A percentile compares a stretch with the other conserved stretches of the same genome.
These are phyloP conservation scores for Ormyrus thymus DNA, from an alignment of 2,888 invertebrate genomes.

Conservation along the genomic window DNA sequence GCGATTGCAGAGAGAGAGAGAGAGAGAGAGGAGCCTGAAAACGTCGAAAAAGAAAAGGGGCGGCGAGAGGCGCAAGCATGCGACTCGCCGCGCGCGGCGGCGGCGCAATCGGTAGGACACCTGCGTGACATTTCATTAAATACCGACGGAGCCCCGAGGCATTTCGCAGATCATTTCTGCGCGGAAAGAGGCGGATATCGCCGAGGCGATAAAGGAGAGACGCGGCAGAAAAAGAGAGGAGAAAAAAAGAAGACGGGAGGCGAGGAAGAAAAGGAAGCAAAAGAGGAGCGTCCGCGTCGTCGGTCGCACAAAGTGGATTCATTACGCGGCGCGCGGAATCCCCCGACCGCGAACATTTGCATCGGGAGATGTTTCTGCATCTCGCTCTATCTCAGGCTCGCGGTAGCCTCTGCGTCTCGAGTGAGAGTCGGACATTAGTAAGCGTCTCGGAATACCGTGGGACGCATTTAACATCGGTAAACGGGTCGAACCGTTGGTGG, in stretches of 20 bases:
- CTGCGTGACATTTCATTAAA: constrained; percentile 74
- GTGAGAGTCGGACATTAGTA: constrained; percentile 70
- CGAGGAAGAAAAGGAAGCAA: constrained; percentile 28
- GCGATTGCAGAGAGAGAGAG: constrained; percentile 5
- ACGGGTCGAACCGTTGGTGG: constrained; percentile 66
- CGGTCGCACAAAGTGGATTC: constrained; percentile 69
- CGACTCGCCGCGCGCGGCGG: background rate
- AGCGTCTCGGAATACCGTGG: constrained; percentile 70
- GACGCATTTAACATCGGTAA: constrained; percentile 73
- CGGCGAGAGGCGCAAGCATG: background rate
- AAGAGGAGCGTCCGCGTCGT: constrained; percentile 48
- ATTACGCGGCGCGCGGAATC: constrained; percentile 69
- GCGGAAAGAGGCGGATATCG: constrained; percentile 52
- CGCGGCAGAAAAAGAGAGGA: background rate
- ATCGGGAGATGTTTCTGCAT: constrained; percentile 58
- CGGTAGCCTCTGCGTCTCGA: background rate
- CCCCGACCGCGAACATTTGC: constrained; percentile 64
- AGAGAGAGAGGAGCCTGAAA: constrained; percentile 18
- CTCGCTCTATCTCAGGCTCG: background rate
- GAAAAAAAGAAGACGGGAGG: constrained; percentile 2
- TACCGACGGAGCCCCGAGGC: constrained; percentile 58
- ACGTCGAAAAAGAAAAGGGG: constrained; percentile 26
- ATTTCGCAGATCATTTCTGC: constrained; percentile 38
- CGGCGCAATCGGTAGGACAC: constrained; percentile 69
- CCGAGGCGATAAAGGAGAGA: constrained; percentile 38